These are phyloP conservation scores for Aphyosemion australe DNA, from an alignment of 2,113 vertebrate species.

Conservation along the genomic window DNA sequence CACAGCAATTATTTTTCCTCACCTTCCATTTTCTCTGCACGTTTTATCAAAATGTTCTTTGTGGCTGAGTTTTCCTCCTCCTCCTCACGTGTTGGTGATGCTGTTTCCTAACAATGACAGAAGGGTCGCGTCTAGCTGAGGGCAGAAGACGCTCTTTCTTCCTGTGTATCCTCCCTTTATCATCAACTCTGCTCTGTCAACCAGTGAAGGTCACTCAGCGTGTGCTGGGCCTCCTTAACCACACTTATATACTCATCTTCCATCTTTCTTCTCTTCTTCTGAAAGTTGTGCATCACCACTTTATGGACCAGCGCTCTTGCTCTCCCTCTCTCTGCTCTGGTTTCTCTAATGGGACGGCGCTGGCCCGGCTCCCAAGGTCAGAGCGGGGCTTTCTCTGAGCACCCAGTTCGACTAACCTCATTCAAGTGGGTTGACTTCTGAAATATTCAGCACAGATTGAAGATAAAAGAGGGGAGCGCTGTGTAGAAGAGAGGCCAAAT, in stretches of 20 bases:
- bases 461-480: slow-evolving; percentile 6
- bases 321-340: slow-evolving; percentile 21
- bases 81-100: slow-evolving; percentile 53
- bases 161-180: slow-evolving; percentile 7
- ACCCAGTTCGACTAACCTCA: slow-evolving; percentile 42
- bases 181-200: slow-evolving; percentile 9
- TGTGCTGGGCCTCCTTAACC: slow-evolving; percentile 21
- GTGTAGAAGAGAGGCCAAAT: neutral
- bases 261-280: slow-evolving; percentile 16
- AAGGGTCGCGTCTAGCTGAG: slow-evolving; percentile 59
- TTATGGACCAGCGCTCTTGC: slow-evolving; percentile 6
- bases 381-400: slow-evolving; percentile 46
- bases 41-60: slow-evolving; percentile 22
- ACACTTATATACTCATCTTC: slow-evolving; percentile 1
- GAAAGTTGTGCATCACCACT: slow-evolving; percentile 6
- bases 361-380: slow-evolving; percentile 50
- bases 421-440: slow-evolving; percentile 44
- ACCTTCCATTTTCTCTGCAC: slow-evolving; percentile 1
- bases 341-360: slow-evolving; percentile 55
- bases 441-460: slow-evolving; percentile 43
- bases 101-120: slow-evolving; percentile 53
- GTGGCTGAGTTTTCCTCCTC: slow-evolving; percentile 15
- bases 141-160: slow-evolving; percentile 51
- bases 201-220: slow-evolving; percentile 46
- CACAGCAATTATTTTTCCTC: slow-evolving; percentile 19